Evolutionary conservation across 2,888 invertebrate genomes (phyloP).

Genomic region (Drosophila cognata): DNA sequence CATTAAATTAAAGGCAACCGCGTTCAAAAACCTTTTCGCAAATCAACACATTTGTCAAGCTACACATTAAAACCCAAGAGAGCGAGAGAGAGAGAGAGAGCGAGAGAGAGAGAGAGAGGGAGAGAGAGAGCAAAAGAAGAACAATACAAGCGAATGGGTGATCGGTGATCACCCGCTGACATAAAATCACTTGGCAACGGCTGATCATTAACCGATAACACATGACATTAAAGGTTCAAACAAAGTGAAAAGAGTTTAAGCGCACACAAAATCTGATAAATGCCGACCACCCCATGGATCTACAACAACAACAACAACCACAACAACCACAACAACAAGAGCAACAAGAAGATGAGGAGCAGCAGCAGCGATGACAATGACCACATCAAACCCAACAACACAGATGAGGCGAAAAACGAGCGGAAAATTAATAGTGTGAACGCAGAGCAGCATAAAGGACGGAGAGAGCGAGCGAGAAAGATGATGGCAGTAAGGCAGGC

Average conservation of each 20-base stretch:
- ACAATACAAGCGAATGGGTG: conserved; percentile 37
- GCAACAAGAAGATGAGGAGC: conserved; percentile 10
- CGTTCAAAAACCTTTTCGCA: conserved; percentile 46
- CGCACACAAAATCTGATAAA: conserved; percentile 79
- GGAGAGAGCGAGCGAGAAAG: conserved; percentile 14
- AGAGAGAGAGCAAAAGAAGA: conserved; percentile 3
- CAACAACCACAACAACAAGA: conserved; percentile 6
- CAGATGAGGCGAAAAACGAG: conserved; percentile 69
- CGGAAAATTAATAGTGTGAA: conserved; percentile 83
- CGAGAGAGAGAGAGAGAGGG: conserved; percentile 11
- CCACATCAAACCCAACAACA: conserved; percentile 42
- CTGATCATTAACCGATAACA: conserved; percentile 83
- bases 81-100: conserved; percentile 2
- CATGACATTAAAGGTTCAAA: conserved; percentile 82
- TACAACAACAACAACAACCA: conserved; percentile 27
- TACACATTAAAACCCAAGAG: conserved; percentile 42
- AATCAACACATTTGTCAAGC: conserved; percentile 70
- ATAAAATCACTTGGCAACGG: conserved; percentile 76
- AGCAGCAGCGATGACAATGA: conserved; percentile 27
- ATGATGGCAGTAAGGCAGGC: conserved; percentile 40
- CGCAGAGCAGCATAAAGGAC: conserved; percentile 54
- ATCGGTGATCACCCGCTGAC: conserved; percentile 78
- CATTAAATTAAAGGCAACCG: conserved; percentile 1
- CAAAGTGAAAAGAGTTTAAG: conserved; percentile 69
- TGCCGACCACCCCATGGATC: conserved; percentile 78